Conservation (phyloP, 2,888 invertebrate genomes). For the Margaritifera margaritifera region DNA sequence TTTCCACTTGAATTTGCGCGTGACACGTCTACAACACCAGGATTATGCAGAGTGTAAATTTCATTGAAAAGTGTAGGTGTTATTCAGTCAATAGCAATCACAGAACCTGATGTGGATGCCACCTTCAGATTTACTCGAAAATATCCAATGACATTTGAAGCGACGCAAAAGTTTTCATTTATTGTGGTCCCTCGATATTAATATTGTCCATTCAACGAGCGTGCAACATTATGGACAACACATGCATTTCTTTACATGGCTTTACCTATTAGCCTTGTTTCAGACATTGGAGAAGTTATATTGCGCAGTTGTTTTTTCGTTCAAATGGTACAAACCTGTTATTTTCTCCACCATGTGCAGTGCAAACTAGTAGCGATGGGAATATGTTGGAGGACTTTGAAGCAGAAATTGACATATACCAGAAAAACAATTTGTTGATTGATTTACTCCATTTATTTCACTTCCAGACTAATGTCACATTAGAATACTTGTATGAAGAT, state of each 20-base stretch:
- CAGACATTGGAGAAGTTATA: constrained; percentile 14
- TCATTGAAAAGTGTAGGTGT: neutral
- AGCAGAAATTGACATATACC: constrained; percentile 6
- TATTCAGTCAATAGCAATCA: constrained; percentile 8
- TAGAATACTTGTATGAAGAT: no score
- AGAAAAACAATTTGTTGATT: no score
- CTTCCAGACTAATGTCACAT: no score
- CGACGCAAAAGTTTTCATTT: neutral
- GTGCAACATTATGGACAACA: constrained; percentile 7
- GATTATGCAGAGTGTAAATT: neutral
- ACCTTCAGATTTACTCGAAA: constrained; percentile 7
- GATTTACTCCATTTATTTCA: neutral
- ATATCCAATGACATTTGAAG: constrained; percentile 1
- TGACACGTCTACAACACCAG: no score
- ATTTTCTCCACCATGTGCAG: constrained; percentile 7
- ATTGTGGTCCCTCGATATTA: neutral
- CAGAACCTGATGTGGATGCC: constrained; percentile 12
- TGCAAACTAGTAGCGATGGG: constrained; percentile 1
- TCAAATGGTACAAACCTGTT: neutral
- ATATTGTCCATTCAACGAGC: constrained; percentile 9
- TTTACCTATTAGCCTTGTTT: constrained; percentile 3
- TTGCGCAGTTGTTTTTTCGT: constrained; percentile 6
- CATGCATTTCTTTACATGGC: constrained; percentile 6
- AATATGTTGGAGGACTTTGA: neutral
- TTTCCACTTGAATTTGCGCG: no score